Evolutionary conservation across 2,797 vertebrate genomes (phyloP), one percentile per base, ranked within the genome.

Genomic region (Melanogrammus aeglefinus): DNA sequence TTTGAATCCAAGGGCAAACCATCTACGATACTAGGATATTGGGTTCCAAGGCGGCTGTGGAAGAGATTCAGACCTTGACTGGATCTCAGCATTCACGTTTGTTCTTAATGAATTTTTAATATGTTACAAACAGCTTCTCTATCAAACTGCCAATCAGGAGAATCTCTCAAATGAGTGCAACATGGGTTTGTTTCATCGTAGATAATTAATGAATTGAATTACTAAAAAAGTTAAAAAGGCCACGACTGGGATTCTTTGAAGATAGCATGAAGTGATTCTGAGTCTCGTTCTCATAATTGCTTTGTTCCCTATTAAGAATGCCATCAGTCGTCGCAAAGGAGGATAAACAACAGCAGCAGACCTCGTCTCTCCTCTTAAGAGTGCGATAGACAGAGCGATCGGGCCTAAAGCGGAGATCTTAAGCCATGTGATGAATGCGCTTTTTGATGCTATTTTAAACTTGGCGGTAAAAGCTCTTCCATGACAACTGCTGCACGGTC

Each of bases 391-490:
- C 24, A 33, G 29, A 33, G 29, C 36, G 14, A 29, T n/a, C 24
- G 18, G 24, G 63, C 44, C 35, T 73, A 27, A 36, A 51, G 44
- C 31, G 0, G 47, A 85, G 76, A 69, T 16, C 29, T 41, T 2
- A 33, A 72, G 66, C 33, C 39, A 74, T 72, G 24, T 73, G 29
- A 47, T 72, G 76, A 51, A 39, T 41, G 7, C 1, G 63, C 70
- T 73, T 77, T 39, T 70, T 38, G 12, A 57, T 36, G 75, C 47
- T 85, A 63, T 86, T 84, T 82, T 75, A 0, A 24, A 21, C 31
- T 38, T 21, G 13, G 5, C 13, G 14, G 7, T 44, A 29, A 31
- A 33, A 33, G 41, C 74, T 51, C 35, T 79, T 21, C 2, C 73
- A 82, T 83, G 27, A 75, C 78, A 84, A 84, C 71, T 0, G 74